Evolutionary conservation across 2,797 vertebrate species (phyloP), one percentile per base, ranked within the genome.

Genomic region (Rhinatrema bivittatum): DNA sequence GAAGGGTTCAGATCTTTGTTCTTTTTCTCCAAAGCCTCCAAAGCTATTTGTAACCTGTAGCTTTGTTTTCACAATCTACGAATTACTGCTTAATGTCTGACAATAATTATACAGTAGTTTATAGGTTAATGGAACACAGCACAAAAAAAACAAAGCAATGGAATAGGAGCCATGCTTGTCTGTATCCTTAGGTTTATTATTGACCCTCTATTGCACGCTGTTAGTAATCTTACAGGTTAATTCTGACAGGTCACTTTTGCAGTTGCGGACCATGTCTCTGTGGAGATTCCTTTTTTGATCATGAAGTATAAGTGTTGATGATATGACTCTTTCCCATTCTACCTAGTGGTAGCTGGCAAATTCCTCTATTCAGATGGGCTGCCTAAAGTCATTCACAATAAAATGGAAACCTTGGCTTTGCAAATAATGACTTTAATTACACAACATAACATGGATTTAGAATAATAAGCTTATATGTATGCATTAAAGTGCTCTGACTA

Each of bases 391-490:
- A 20, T 25, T 65, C 14, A 37, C 36, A 25, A 29, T 9, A 62
- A 33, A 50, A 56, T 20, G 35, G 41, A 40, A 49, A 47, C 10
- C 44, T 68, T 46, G 31, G 54, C 58, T 46, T 62, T 63, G 62
- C 30, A 67, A 63, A 65, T 56, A 36, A 47, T 57, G 61, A 36
- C 35, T 58, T 69, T 63, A 65, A 65, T 67, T 54, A 47, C 26
- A 22, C 54, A 49, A 56, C 20, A 33, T 27, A 67, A 52, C 19
- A 53, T 6, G 64, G 40, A 34, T 70, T 70, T 58, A 59, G 31
- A 47, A 28, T 8, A 26, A 57, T 50, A 55, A 36, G 39, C 30
- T 46, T 20, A 42, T 61, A 35, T 19, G 6, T 42, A 60, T 53
- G 79, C 68, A 66, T 53, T 47, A 50, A 26, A 61, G 7, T 31